Base-by-base conservation (phyloP, 2,888 invertebrate genomes). In the Abrostola tripartita region DNA sequence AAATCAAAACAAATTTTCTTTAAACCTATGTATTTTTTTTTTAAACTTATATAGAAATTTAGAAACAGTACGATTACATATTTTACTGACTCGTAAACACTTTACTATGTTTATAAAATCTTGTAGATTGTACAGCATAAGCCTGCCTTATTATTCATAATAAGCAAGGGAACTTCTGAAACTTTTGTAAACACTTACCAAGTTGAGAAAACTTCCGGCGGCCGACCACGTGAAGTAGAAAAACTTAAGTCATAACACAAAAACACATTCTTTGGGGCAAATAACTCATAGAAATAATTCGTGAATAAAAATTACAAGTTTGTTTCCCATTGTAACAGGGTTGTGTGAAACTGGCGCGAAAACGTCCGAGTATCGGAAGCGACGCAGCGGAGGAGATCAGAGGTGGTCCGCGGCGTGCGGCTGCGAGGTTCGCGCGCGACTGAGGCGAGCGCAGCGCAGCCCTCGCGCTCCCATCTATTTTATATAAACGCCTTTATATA, bases 401-500 rank as follows among this genome's bases (percentile, higher is more conserved):
- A 49, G 14, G 52, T 41, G 52, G 61, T 44, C 61, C 61, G 75
- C 63, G 55, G 47, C 71, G 60, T 68, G 82, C 84, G 78, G 87
- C 85, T 79, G 84, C 76, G 83, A 79, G 84, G 82, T 76, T 84
- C 86, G 88, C 87, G 87, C 86, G 88, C 90, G 89, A 94, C 94
- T 93, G 93, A 92, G 85, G 83, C 79, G 76, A 83, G 79, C 79
- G 79, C 85, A 80, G 74, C 83, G 76, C 87, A 80, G 78, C 88
- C 85, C 87, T 87, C 89, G 81, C 88, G 83, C 87, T 86, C 83
- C 82, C 87, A 86, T 88, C 90, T 90, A 91, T 92, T 90, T 90
- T 92, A 93, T 92, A 92, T 92, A 93, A 90, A 90, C 88, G 87
- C 86, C 84, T 86, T 85, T 92, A 94, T 94, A 90, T 94, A 93